A percentile compares a stretch with the other conserved stretches of the same genome.
Evolutionary conservation across 2,797 vertebrate species (phyloP).

Genomic region (Pangasius djambal): DNA sequence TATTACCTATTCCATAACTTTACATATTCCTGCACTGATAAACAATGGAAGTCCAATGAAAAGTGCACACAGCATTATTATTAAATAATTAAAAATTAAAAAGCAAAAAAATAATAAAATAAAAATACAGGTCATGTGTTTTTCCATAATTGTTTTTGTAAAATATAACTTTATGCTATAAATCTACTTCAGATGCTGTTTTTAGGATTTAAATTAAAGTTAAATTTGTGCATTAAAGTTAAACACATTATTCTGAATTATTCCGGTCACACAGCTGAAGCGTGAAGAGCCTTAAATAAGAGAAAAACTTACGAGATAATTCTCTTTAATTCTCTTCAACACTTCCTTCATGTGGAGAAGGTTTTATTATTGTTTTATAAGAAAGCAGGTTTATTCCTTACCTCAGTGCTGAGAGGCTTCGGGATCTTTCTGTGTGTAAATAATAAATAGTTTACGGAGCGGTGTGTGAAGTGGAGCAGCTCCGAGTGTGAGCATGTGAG

Average conservation of each 20-base stretch:
- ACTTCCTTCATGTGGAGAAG: neutral
- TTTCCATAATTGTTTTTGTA: no score
- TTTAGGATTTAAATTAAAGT: no score
- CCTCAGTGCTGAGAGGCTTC: neutral
- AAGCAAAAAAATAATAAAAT: no score
- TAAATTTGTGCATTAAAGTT: neutral
- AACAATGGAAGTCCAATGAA: no score
- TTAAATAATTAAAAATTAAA: neutral
- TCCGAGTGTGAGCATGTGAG: constrained; percentile 7
- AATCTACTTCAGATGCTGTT: no score
- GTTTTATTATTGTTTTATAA: neutral
- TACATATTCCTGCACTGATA: no score
- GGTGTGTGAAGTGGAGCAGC: constrained; percentile 1
- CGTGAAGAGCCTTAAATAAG: neutral
- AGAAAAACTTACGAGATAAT: neutral
- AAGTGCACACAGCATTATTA: no score
- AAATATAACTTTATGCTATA: no score
- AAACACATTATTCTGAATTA: neutral
- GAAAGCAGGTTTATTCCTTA: neutral
- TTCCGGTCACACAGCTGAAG: neutral
- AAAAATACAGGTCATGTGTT: no score
- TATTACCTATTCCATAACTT: no score
- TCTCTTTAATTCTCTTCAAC: neutral
- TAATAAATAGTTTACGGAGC: no score
- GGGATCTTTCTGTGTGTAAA: no score